These are phyloP conservation scores for Melanaphis sacchari DNA, from an alignment of 1,140 invertebrate genomes.

Conservation along the genomic window DNA sequence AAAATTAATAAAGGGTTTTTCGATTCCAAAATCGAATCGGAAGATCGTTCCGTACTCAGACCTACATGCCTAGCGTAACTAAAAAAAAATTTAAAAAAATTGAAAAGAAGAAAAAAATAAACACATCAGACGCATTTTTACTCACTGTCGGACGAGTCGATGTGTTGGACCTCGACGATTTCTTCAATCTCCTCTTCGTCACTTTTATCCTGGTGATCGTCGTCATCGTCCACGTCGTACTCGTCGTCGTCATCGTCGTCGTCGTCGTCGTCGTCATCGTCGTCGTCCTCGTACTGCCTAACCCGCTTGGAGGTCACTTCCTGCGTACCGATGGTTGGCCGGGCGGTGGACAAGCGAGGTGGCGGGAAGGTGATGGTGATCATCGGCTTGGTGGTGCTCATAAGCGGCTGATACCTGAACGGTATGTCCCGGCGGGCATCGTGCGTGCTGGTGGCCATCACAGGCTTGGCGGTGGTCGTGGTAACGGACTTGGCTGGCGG, in stretches of 20 bases:
- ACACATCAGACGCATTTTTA: not conserved
- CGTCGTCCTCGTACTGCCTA: slow-evolving; percentile 62
- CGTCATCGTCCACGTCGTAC: slow-evolving; percentile 62
- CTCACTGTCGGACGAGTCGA: slow-evolving; percentile 56
- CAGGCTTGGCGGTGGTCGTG: not conserved
- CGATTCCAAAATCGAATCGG: too few species aligned
- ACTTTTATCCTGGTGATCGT: slow-evolving; percentile 58
- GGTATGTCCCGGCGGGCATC: not conserved
- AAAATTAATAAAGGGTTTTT: too few species aligned
- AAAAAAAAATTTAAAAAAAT: too few species aligned
- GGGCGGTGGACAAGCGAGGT: not conserved
- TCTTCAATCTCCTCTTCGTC: slow-evolving; percentile 51
- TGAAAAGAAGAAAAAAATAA: too few species aligned
- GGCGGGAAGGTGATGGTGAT: slow-evolving; percentile 44
- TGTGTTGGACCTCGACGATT: slow-evolving; percentile 54
- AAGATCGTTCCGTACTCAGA: not conserved
- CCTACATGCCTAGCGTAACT: not conserved
- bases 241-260: slow-evolving; percentile 63
- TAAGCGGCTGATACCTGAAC: not conserved
- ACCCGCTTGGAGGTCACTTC: slow-evolving; percentile 59
- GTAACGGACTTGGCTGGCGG: not conserved
- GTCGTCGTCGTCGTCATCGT: slow-evolving; percentile 63
- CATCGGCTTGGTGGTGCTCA: not conserved
- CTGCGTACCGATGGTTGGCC: not conserved
- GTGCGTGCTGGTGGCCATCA: not conserved